A percentile compares a stretch with the other conserved stretches of the same genome.
Evolutionary conservation across 2,113 vertebrate genomes (phyloP).

Genomic region (Acrocephalus arundinaceus): DNA sequence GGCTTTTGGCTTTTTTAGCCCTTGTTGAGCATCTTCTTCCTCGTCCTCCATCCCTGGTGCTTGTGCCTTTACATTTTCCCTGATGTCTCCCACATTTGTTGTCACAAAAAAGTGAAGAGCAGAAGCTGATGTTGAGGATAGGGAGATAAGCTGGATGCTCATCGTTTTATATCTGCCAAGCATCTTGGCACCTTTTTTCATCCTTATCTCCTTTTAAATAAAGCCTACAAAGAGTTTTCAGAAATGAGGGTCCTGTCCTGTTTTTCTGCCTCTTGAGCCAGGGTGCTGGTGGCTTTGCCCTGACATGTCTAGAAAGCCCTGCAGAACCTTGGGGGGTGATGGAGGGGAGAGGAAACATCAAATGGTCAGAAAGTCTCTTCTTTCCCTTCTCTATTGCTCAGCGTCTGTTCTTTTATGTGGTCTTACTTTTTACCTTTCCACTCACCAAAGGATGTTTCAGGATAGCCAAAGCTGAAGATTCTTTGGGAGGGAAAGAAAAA

Average conservation of each 20-base stretch:
- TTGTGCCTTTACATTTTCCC: background rate
- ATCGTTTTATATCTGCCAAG: background rate
- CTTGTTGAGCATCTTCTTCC: background rate
- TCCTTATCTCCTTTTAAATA: slow-evolving; percentile 16
- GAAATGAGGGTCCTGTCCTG: slow-evolving; percentile 5
- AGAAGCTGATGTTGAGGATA: background rate
- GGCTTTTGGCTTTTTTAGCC: background rate
- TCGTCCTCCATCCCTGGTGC: background rate
- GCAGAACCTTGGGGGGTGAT: background rate
- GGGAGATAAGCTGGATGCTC: background rate
- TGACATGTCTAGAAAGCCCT: background rate
- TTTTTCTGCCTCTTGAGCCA: background rate
- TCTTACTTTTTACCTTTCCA: background rate
- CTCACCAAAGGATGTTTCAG: background rate
- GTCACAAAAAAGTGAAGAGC: background rate
- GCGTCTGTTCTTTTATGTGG: background rate
- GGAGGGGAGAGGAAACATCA: background rate
- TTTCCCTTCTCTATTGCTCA: background rate
- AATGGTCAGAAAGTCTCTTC: background rate
- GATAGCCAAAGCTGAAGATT: background rate
- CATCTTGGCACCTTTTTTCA: background rate
- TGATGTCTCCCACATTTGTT: background rate
- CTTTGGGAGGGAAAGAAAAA: background rate
- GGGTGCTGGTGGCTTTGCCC: background rate
- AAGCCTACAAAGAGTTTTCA: slow-evolving; percentile 19